phyloP scores from a whole-genome alignment of 2,113 vertebrate genomes.

The Strigops habroptila region DNA sequence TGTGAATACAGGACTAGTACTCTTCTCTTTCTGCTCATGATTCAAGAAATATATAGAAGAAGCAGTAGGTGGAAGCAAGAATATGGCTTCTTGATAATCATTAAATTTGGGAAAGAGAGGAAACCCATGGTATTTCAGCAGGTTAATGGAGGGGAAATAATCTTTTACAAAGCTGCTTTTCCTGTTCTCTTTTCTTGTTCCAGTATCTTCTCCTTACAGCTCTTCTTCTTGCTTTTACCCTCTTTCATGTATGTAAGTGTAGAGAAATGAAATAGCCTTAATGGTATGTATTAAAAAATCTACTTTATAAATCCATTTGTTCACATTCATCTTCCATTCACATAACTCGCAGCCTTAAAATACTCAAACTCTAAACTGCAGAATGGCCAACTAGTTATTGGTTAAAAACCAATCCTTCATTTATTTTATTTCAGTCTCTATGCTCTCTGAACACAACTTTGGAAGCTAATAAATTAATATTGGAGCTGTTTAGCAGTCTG shows the following conservation, averaged over 20 bases:
- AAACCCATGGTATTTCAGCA: not conserved
- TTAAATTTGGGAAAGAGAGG: not conserved
- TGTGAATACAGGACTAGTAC: not conserved
- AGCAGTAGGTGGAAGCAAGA: not conserved
- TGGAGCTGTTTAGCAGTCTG: constrained; percentile 55
- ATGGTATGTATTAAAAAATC: constrained; percentile 36
- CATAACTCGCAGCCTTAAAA: not conserved
- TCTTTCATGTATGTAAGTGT: not conserved
- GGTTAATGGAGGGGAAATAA: not conserved
- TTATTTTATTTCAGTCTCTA: constrained; percentile 45
- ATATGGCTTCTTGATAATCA: not conserved
- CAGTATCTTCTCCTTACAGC: not conserved
- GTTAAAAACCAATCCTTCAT: not conserved
- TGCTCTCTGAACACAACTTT: constrained; percentile 37
- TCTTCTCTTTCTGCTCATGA: not conserved
- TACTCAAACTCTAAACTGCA: constrained; percentile 33
- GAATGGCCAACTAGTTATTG: constrained; percentile 26
- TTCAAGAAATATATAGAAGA: not conserved
- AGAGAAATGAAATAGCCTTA: constrained; percentile 17
- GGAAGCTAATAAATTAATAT: constrained; percentile 68
- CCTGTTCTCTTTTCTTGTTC: not conserved
- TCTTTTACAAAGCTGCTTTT: not conserved
- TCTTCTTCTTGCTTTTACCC: not conserved
- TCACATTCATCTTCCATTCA: constrained; percentile 14
- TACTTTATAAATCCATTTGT: constrained; percentile 50